Evolutionary conservation across 2,797 vertebrate species (phyloP), one percentile per base, ranked within the genome.

Genomic region (Pantherophis alleghaniensis): DNA sequence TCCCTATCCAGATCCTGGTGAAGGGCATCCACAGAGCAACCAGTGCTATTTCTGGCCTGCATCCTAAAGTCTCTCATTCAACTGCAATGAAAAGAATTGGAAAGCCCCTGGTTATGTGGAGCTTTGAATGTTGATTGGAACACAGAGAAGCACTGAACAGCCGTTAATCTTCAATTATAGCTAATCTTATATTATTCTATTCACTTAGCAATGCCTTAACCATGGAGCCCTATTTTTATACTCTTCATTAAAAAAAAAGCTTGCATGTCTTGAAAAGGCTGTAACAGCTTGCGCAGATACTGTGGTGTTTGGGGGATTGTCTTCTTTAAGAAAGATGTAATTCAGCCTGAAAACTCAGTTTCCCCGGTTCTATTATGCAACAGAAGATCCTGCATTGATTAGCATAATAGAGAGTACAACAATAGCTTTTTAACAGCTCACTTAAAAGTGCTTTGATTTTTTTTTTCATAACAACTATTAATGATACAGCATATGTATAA

Each of bases 401-500:
- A 97, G 32, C 92, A 94, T 95, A 95, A 95, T 88, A 94, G 91
- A 93, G 94, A 86, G 93, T 74, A 91, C 69, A 95, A 95, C 63
- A 95, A 94, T 93, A 89, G 66, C 1, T 93, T 95, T 95, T 94
- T 95, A 95, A 94, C 92, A 96, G 93, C 94, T 94, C 88, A 32
- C 92, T 97, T 96, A 94, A 91, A 93, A 89, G 69, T 74, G 74
- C 94, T 96, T 96, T 96, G 92, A 94, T 95, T 94, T 96, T 96
- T 11, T 37, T 26, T 11, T 4, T 9, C 90, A 79, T 91, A 96
- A 93, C 56, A 90, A 18, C 90, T 60, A 9, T 42, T 96, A 96
- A 96, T 94, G 90, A 91, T 88, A 24, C 37, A 91, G 79, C 53
- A 91, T 94, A 24, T 56, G 86, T 37, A 60, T 89, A 92, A 95